Conservation (phyloP, 2,797 vertebrate species). For the Tragopan temminckii region DNA sequence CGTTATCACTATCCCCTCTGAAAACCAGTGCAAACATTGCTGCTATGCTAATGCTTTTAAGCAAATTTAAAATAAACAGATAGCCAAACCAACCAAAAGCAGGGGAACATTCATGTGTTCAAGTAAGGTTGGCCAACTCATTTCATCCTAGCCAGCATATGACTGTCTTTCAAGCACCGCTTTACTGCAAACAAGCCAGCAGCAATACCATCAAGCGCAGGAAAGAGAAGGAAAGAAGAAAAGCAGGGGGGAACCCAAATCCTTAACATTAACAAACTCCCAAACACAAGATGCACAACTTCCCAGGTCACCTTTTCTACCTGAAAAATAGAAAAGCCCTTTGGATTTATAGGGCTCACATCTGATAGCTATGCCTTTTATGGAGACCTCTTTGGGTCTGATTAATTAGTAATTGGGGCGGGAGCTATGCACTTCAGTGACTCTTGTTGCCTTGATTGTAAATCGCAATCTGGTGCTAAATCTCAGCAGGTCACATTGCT, state of each 20-base stretch:
- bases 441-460: slow-evolving; percentile 79
- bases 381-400: slow-evolving; percentile 78
- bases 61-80: not conserved
- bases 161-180: slow-evolving; percentile 24
- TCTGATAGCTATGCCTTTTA: slow-evolving; percentile 67
- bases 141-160: slow-evolving; percentile 38
- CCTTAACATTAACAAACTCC: not conserved
- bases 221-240: not conserved
- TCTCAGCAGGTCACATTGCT: slow-evolving; percentile 79
- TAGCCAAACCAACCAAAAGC: not conserved
- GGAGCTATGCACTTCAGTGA: slow-evolving; percentile 80
- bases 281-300: not conserved
- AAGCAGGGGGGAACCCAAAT: not conserved
- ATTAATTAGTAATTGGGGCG: slow-evolving; percentile 84
- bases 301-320: slow-evolving; percentile 49
- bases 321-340: not conserved
- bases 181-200: slow-evolving; percentile 14
- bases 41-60: not conserved
- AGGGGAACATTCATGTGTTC: not conserved
- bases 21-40: not conserved
- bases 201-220: not conserved
- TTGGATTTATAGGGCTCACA: slow-evolving; percentile 58
- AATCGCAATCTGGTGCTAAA: slow-evolving; percentile 82
- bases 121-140: not conserved
- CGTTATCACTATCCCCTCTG: accelerated